Conservation (phyloP, 2,797 vertebrate species). For the Catostomus latipinnis region DNA sequence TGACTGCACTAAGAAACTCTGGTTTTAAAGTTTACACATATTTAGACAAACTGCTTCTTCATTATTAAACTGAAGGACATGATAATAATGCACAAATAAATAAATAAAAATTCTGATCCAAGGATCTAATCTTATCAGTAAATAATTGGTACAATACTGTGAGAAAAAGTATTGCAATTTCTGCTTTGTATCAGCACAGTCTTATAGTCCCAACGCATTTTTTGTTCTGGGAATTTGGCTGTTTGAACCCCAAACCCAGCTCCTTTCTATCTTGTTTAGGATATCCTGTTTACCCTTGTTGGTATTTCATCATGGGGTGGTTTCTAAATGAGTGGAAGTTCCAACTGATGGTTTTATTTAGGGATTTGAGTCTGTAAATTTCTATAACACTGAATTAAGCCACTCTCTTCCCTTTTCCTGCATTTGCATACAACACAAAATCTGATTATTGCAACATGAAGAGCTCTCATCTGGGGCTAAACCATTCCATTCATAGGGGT, state of each 20-base stretch:
- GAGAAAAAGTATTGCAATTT: no score
- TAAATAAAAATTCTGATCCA: no score
- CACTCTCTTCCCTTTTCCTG: slow-evolving; percentile 27
- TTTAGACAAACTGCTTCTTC: no score
- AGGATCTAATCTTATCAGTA: no score
- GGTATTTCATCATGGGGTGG: neutral
- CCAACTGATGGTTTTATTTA: neutral
- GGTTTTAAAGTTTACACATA: no score
- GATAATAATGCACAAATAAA: no score
- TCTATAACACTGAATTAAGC: neutral
- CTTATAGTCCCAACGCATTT: neutral
- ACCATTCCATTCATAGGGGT: slow-evolving; percentile 9
- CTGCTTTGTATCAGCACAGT: no score
- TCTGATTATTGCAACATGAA: slow-evolving; percentile 55
- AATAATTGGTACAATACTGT: no score
- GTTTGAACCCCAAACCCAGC: no score
- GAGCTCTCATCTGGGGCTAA: slow-evolving; percentile 38
- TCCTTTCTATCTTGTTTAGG: neutral
- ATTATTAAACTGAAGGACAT: no score
- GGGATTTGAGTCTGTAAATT: neutral
- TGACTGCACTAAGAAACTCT: no score
- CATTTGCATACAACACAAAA: slow-evolving; percentile 60
- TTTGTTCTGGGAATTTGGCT: neutral
- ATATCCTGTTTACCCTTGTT: slow-evolving; percentile 23
- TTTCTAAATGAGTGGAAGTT: neutral